Base-by-base conservation (phyloP, 2,797 vertebrate genomes). In the Paguma larvata region DNA sequence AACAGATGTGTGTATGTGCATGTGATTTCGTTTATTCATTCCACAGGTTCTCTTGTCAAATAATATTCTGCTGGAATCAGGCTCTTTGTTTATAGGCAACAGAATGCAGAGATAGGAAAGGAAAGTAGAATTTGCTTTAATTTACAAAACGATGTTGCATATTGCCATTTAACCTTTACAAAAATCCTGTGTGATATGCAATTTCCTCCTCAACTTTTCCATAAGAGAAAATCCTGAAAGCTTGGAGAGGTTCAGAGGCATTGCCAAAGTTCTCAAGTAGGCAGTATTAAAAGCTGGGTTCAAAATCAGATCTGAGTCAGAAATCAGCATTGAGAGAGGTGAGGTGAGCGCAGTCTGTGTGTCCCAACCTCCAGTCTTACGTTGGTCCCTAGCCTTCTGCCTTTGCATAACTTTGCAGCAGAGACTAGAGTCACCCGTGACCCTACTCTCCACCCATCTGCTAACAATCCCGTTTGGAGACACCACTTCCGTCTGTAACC, bases 401-500 rank as follows among this genome's bases (percentile, higher is more conserved):
- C 70, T 90, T 84, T 72, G 27, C 2, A 13, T 41, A 51, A 59
- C 34, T 46, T n/a, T 80, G 62, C 32, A 53, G 56, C 34, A 73
- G 21, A 44, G 38, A 25, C 56, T 56, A 91, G 68, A 92, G 41
- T 41, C 56, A 12, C 25, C 44, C 56, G 41, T 59, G 86, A 95
- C 65, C 48, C 63, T 21, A 23, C 30, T 91, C 56, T 77, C 89
- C 51, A 68, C 41, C 72, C 59, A 27, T 80, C 79, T 93, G 83
- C 84, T 89, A 86, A 67, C 56, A 44, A 27, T 83, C 85, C 65
- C 89, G 63, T 93, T 62, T 82, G 89, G 63, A 94, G 89, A 86
- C 10, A 2, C 16, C 46, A 16, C 41, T 62, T 68, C 77, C 72
- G 32, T 97, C 97, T 95, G 82, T 88, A 91, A 85, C 48, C 89